Evolutionary conservation across 2,888 invertebrate species (phyloP).

Genomic region (Periphyllus acericola): DNA sequence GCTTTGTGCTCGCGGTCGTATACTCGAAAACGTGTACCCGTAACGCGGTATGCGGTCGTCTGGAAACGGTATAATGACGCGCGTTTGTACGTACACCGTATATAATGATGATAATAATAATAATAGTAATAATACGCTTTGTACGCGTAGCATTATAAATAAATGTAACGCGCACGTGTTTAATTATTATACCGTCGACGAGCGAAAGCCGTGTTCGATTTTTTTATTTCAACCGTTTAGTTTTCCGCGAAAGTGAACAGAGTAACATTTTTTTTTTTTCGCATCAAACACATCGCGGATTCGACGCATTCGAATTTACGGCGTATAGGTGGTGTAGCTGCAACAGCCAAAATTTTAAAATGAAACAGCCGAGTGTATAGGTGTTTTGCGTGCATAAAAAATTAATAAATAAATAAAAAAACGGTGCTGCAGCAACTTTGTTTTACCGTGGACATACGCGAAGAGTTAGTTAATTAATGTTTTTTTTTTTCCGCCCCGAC

Average conservation of each 20-base stretch:
- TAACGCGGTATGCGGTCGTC: background rate
- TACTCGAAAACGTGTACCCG: background rate
- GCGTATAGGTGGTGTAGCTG: background rate
- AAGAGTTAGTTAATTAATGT: background rate
- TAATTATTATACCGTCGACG: background rate
- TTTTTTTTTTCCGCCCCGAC: background rate
- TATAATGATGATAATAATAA: no score
- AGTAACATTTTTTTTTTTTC: background rate
- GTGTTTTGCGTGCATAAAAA: background rate
- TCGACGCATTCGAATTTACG: background rate
- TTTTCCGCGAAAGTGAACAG: background rate
- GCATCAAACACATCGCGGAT: background rate
- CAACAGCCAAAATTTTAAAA: background rate
- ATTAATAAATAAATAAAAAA: background rate
- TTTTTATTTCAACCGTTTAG: background rate
- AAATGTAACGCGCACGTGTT: background rate
- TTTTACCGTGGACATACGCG: background rate
- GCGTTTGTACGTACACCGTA: background rate
- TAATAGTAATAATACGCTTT: background rate
- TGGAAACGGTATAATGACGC: background rate
- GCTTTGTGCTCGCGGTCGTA: background rate
- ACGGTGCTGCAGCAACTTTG: background rate
- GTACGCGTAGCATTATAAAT: background rate
- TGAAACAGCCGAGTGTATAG: background rate
- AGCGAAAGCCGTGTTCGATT: background rate